Percentiles rank a stretch among this genome's conserved stretches.
These are phyloP conservation scores for Clarias batrachus DNA, from an alignment of 2,113 vertebrate genomes.

Conservation along the genomic window DNA sequence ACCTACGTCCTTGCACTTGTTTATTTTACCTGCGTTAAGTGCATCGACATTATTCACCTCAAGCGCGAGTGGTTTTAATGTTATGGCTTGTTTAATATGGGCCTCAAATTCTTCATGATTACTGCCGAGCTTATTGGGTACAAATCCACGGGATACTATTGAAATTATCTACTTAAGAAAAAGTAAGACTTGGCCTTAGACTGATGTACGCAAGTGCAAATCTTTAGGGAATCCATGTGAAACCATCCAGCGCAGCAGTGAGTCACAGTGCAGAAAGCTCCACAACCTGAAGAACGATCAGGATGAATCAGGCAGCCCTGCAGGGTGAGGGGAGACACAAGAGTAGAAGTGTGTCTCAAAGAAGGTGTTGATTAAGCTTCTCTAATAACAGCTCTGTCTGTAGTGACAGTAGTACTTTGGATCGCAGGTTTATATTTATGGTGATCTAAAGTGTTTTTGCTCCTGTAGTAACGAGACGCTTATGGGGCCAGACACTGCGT, in stretches of 20 bases:
- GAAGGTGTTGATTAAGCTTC: background rate
- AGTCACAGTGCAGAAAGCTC: background rate
- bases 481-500: background rate
- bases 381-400: background rate
- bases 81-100: no score
- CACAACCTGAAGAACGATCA: background rate
- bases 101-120: background rate
- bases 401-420: background rate
- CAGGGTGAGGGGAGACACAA: background rate
- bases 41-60: no score
- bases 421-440: background rate
- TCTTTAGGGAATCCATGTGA: background rate
- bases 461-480: background rate
- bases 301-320: background rate
- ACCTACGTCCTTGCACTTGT: no score
- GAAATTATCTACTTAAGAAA: background rate
- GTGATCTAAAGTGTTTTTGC: background rate
- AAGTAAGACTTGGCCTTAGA: no score
- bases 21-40: no score
- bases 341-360: background rate
- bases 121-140: background rate
- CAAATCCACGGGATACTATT: background rate
- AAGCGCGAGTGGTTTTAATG: no score
- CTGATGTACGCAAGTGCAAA: background rate
- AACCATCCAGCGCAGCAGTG: background rate